Conservation (phyloP, 92 coral and sea anemone genomes). For the Paramuricea clavata region DNA sequence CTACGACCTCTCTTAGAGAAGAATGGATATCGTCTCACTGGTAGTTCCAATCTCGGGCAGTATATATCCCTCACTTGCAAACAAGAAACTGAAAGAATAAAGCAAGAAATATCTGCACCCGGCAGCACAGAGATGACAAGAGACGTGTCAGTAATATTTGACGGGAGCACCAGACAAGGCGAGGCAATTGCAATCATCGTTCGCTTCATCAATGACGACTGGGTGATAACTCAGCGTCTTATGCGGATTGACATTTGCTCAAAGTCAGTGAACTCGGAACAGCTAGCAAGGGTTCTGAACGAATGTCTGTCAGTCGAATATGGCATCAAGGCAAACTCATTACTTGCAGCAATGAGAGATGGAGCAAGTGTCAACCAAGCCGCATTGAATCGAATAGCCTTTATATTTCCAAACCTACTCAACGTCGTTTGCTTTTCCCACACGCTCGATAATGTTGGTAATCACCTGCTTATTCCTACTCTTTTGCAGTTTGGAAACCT, state of each 20-base stretch:
- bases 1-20: constrained; percentile 56
- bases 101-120: constrained; percentile 62
- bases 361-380: constrained; percentile 73
- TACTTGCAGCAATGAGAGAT: constrained; percentile 72
- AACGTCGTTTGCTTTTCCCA: constrained; percentile 69
- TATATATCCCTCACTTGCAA: constrained; percentile 66
- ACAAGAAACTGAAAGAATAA: constrained; percentile 64
- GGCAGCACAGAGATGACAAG: constrained; percentile 62
- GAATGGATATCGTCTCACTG: constrained; percentile 48
- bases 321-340: constrained; percentile 50
- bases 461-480: constrained; percentile 56
- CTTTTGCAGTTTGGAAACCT: constrained; percentile 66
- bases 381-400: constrained; percentile 52
- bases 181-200: constrained; percentile 42
- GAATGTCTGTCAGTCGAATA: constrained; percentile 35
- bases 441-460: constrained; percentile 70
- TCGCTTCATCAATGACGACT: constrained; percentile 32
- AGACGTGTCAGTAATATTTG: constrained; percentile 62
- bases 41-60: constrained; percentile 63
- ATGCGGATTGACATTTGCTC: constrained; percentile 37
- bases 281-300: constrained; percentile 44
- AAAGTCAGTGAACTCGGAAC: constrained; percentile 37
- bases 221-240: constrained; percentile 39
- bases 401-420: constrained; percentile 64
- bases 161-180: constrained; percentile 51